These are phyloP conservation scores for Drosophila ananassae DNA, from an alignment of 1,140 invertebrate genomes.

Conservation along the genomic window DNA sequence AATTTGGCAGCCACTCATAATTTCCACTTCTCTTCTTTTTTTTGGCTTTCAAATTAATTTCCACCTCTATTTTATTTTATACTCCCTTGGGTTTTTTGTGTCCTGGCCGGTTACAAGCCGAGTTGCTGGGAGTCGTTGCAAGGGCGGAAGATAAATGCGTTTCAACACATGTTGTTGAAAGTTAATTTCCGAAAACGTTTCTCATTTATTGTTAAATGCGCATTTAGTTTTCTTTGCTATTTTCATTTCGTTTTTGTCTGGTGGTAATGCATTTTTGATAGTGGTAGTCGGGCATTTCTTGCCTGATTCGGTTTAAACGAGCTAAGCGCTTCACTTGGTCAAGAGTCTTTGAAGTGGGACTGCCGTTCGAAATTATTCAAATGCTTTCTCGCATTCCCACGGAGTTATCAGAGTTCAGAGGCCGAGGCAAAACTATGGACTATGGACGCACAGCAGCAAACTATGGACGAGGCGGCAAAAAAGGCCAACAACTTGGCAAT, in stretches of 20 bases:
- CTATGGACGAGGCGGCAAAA: slow-evolving; percentile 37
- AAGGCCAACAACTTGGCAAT: slow-evolving; percentile 40
- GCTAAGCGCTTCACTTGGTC: slow-evolving; percentile 9
- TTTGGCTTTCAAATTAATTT: slow-evolving; percentile 66
- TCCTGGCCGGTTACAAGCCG: slow-evolving; percentile 3
- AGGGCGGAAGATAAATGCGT: slow-evolving; percentile 76
- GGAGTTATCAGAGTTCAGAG: slow-evolving; percentile 8
- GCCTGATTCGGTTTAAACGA: slow-evolving; percentile 61
- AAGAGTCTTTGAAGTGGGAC: slow-evolving; percentile 12
- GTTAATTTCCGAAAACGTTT: slow-evolving; percentile 78
- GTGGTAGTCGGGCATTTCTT: slow-evolving; percentile 27
- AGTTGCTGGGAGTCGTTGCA: slow-evolving; percentile 29
- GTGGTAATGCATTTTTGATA: slow-evolving; percentile 73
- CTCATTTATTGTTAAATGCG: slow-evolving; percentile 75
- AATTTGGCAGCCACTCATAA: slow-evolving; percentile 73
- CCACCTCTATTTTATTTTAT: slow-evolving; percentile 62
- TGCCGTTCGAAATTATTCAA: slow-evolving; percentile 16
- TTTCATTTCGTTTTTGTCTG: slow-evolving; percentile 17
- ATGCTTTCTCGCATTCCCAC: slow-evolving; percentile 10
- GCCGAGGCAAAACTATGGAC: background rate
- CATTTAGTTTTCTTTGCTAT: slow-evolving; percentile 50
- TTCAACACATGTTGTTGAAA: slow-evolving; percentile 82
- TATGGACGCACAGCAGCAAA: slow-evolving; percentile 14
- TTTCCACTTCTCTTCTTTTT: slow-evolving; percentile 34
- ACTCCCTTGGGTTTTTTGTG: slow-evolving; percentile 13